These are phyloP conservation scores for Andrena chrysosceles DNA, from an alignment of 2,888 invertebrate genomes.

Conservation along the genomic window DNA sequence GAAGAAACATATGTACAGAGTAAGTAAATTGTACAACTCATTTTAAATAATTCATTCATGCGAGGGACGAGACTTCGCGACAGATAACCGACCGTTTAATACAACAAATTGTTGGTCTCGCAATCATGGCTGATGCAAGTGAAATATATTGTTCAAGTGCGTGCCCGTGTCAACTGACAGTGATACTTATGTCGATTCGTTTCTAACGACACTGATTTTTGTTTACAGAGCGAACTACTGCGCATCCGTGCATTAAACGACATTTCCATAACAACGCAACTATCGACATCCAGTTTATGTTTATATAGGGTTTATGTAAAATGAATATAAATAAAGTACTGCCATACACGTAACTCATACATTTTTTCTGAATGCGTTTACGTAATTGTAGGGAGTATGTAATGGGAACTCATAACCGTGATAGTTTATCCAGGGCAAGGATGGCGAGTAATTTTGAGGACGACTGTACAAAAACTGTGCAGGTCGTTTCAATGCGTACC, in stretches of 20 bases:
- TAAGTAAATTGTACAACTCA: neutral
- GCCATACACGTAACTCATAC: too few species aligned
- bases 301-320: too few species aligned
- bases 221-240: too few species aligned
- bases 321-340: too few species aligned
- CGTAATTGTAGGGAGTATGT: too few species aligned
- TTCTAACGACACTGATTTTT: too few species aligned
- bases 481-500: constrained; percentile 67
- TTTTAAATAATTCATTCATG: neutral
- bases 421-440: neutral
- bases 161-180: too few species aligned
- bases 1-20: neutral
- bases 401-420: neutral
- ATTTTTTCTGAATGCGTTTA: too few species aligned
- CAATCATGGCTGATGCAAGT: neutral
- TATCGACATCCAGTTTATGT: too few species aligned
- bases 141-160: neutral
- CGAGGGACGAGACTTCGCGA: neutral
- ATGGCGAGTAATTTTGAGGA: constrained; percentile 39
- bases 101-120: neutral
- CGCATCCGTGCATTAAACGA: too few species aligned
- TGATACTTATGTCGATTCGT: too few species aligned
- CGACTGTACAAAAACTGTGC: constrained; percentile 69
- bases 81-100: neutral
- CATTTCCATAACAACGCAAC: too few species aligned